phyloP scores from a whole-genome alignment of 2,888 invertebrate genomes.

The Crematogaster levior region DNA sequence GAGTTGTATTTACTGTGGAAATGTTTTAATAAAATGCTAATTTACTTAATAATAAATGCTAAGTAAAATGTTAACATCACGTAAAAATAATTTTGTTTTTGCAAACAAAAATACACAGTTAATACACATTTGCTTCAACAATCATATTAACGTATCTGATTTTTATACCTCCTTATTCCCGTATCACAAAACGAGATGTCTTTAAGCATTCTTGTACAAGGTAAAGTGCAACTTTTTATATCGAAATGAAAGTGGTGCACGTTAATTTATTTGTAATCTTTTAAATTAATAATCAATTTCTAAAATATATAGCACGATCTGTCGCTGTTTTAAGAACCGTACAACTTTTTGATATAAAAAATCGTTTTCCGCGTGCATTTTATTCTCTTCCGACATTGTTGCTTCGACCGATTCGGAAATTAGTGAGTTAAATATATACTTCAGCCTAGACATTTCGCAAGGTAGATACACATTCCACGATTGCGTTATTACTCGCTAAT shows the following conservation, averaged over 20 bases:
- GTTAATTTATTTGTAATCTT: not conserved
- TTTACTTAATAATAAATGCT: not conserved
- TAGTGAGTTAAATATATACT: slow-evolving; percentile 18
- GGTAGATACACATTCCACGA: slow-evolving; percentile 10
- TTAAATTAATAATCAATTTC: not conserved
- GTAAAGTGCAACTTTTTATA: not conserved
- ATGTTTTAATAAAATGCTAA: slow-evolving; percentile 33
- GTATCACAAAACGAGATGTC: not conserved
- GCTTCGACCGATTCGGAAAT: not conserved
- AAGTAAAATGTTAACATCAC: not conserved
- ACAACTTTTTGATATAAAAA: not conserved
- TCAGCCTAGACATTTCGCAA: not conserved
- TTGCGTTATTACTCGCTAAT: slow-evolving; percentile 31
- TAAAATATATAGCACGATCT: not conserved
- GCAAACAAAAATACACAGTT: too few relatives aligned
- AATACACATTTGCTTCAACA: not conserved
- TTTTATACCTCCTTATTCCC: not conserved
- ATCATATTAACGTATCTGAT: not conserved
- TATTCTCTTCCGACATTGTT: not conserved
- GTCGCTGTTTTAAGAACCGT: not conserved
- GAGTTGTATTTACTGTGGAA: slow-evolving; percentile 1
- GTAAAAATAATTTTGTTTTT: too few relatives aligned
- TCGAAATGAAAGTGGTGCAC: not conserved
- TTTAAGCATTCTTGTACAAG: not conserved
- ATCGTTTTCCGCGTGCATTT: not conserved